These are phyloP conservation scores for Drosophila mimica DNA, from an alignment of 2,888 invertebrate species.

Conservation along the genomic window DNA sequence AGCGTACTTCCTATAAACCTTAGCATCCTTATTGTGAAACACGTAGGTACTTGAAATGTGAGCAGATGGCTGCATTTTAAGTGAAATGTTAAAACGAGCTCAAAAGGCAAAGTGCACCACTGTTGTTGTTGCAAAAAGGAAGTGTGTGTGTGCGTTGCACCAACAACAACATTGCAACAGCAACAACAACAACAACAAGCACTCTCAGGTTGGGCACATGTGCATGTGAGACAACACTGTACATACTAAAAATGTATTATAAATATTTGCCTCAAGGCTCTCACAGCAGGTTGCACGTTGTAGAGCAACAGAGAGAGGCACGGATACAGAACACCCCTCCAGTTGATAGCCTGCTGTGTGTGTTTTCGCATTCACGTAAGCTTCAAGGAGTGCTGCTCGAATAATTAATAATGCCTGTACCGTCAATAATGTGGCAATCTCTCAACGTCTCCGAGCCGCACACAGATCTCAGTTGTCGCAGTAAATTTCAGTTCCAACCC, in stretches of 20 bases:
- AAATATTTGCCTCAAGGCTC: conserved; percentile 59
- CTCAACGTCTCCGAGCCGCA: conserved; percentile 13
- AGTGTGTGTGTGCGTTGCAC: conserved; percentile 36
- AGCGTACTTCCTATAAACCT: conserved; percentile 22
- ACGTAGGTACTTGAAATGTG: conserved; percentile 45
- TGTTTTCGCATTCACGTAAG: background rate
- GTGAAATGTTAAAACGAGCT: conserved; percentile 43
- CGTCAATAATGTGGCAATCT: conserved; percentile 58
- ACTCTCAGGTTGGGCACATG: conserved; percentile 27
- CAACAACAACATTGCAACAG: conserved; percentile 32
- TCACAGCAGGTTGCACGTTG: conserved; percentile 39
- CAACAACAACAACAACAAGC: conserved; percentile 29
- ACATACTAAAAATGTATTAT: conserved; percentile 30
- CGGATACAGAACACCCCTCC: conserved; percentile 27
- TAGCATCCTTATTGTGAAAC: conserved; percentile 20
- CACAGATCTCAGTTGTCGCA: background rate
- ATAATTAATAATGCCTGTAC: conserved; percentile 62
- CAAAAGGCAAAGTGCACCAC: conserved; percentile 32
- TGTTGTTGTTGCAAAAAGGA: conserved; percentile 5
- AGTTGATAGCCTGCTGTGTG: conserved; percentile 29
- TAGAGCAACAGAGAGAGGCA: background rate
- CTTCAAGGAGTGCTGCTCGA: conserved; percentile 35
- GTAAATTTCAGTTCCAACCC: background rate
- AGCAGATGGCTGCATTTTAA: conserved; percentile 59
- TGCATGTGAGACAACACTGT: conserved; percentile 24